Evolutionary conservation across 2,888 invertebrate species (phyloP), one percentile per base, ranked within the genome.

Genomic region (Drosophila pseudotakahashii): DNA sequence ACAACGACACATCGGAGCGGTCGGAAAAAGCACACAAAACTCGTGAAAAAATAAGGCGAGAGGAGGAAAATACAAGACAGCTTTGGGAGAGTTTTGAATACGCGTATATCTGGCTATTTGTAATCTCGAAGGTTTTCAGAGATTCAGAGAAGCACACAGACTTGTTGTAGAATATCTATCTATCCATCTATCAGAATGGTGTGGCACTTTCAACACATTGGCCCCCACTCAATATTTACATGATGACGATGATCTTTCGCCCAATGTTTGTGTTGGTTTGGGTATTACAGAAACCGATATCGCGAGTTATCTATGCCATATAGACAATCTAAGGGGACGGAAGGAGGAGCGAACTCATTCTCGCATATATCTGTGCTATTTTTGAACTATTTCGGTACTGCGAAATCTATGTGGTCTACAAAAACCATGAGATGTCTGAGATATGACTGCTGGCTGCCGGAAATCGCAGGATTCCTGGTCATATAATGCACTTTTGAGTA

Each of bases 341-440:
- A n/a, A 26, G 14, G 66, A n/a, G 36, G 55, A 52, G 59, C 39
- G 61, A 64, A 61, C 62, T 63, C 73, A 70, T 61, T 76, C 50
- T 61, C 75, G 76, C 77, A 76, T 79, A 76, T 81, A 76, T 75
- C 72, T 83, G 77, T 59, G 76, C 81, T 86, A 82, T 82, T 82
- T 78, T 62, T 87, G 77, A 81, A 82, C 78, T 76, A 82, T 85
- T 81, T 78, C 34, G 55, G 79, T 63, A 63, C 68, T 61, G 61
- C 67, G 66, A 73, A 72, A 53, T 68, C 45, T 58, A 69, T 54
- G 59, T 77, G 53, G 36, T 39, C 42, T 48, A 36, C 51, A 36
- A 51, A 26, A 63, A 19, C 54, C 26, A 41, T 14, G 48, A 16
- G 44, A 32, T 51, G 51, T 13, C 14, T 26, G 53, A 54, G 39